Base-by-base conservation (phyloP, 2,888 invertebrate species). In the Drosophila siamana region DNA sequence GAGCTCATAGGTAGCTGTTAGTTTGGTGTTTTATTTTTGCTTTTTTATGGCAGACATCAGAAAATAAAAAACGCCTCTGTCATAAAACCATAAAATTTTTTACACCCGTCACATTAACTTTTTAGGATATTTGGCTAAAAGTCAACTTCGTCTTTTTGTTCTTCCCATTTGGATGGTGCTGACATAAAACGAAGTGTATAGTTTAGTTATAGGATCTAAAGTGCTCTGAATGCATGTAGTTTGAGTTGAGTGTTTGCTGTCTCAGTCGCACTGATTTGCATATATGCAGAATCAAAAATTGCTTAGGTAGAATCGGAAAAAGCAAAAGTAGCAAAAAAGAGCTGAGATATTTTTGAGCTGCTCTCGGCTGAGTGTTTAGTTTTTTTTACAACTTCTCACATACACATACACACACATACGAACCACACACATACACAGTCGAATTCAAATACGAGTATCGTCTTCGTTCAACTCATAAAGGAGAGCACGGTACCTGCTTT, bases 51-150 rank as follows among this genome's bases (percentile, higher is more conserved):
- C 66, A 33, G 33, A 28, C 65, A 62, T 43, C 36, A 11, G 57
- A 44, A 59, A 46, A 71, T 77, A 80, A 86, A 77, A 83, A 86
- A 76, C 67, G 68, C 52, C 46, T 46, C 7, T 15, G 71, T 51
- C 82, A 73, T 84, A 84, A 84, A 84, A 63, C 55, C 67, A 73
- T 81, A 75, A 80, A 80, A 62, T 41, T 66, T 69, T 80, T 79
- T 71, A 78, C 65, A 61, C 63, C 51, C 46, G 15, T 28, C 61
- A 48, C 59, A 57, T 61, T 46, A 69, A 59, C 43, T 66, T 72
- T 63, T 52, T 52, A 68, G 51, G 55, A 38, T 16, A 38, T 30
- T 63, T 70, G 65, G 63, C 48, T 30, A 74, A 77, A 79, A 79
- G 78, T 78, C 78, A 78, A 75, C 43, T 75, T 40, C 46, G 26